Evolutionary conservation across 2,797 vertebrate genomes (phyloP).

Genomic region (Emydoidea blandingii): DNA sequence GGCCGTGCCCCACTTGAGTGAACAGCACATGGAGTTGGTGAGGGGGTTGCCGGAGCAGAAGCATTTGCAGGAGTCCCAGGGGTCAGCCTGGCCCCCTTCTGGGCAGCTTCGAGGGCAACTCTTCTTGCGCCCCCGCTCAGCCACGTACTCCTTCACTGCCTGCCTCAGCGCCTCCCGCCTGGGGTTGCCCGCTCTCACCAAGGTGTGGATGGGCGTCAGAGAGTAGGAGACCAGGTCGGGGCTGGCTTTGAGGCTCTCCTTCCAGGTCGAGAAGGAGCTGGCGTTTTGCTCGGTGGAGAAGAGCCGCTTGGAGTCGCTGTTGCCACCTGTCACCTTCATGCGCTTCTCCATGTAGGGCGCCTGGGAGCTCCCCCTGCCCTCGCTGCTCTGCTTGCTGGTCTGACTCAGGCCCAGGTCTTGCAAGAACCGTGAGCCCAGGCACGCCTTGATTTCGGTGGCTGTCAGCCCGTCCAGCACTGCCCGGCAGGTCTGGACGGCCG

Average conservation of each 20-base stretch:
- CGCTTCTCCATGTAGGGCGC: slow-evolving; percentile 83
- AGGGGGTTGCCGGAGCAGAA: neutral
- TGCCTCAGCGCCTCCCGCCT: slow-evolving; percentile 78
- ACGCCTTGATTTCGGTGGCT: slow-evolving; percentile 80
- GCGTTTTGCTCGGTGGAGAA: slow-evolving; percentile 70
- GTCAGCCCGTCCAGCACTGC: slow-evolving; percentile 81
- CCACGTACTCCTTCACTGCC: slow-evolving; percentile 87
- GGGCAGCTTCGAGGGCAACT: slow-evolving; percentile 81
- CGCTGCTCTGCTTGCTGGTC: neutral
- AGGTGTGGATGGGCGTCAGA: slow-evolving; percentile 83
- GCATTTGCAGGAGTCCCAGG: slow-evolving; percentile 71
- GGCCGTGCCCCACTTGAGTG: slow-evolving; percentile 77
- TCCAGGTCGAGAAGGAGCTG: slow-evolving; percentile 85
- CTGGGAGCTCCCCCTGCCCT: slow-evolving; percentile 81
- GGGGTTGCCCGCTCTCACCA: slow-evolving; percentile 63
- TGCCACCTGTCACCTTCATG: slow-evolving; percentile 76
- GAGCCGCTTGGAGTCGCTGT: neutral
- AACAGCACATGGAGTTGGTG: slow-evolving; percentile 76
- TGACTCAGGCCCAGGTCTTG: neutral
- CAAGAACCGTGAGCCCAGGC: slow-evolving; percentile 67
- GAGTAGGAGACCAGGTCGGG: slow-evolving; percentile 86
- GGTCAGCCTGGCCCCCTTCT: slow-evolving; percentile 68
- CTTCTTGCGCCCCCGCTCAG: slow-evolving; percentile 77
- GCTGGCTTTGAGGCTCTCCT: slow-evolving; percentile 70
- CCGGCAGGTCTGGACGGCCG: slow-evolving; percentile 49